Percentiles rank a stretch among this genome's conserved stretches.
Conservation (phyloP, 2,888 invertebrate species). For the Pinctada fucata region DNA sequence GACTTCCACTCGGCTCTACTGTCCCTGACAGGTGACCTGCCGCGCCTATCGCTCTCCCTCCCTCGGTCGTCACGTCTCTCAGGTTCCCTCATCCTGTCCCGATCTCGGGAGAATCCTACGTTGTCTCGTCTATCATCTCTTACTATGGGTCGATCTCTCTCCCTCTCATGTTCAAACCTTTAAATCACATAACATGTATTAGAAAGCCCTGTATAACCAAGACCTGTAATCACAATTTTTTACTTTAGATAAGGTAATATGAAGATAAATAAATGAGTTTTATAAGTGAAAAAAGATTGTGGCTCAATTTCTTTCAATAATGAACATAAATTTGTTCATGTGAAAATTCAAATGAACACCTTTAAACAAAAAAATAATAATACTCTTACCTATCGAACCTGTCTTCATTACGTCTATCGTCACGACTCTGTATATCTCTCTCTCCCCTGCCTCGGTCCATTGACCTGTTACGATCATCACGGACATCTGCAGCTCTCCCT, state of each 20-base stretch:
- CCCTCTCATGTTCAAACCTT: slow-evolving; percentile 15
- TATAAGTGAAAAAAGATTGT: no score
- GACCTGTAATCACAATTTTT: no score
- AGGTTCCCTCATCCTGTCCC: slow-evolving; percentile 29
- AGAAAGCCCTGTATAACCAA: not conserved
- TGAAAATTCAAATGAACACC: not conserved
- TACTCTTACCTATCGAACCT: slow-evolving; percentile 43
- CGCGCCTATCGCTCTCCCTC: slow-evolving; percentile 38
- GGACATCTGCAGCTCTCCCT: slow-evolving; percentile 27
- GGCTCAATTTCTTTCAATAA: not conserved
- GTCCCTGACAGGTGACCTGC: slow-evolving; percentile 41
- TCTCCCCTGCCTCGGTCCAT: slow-evolving; percentile 49
- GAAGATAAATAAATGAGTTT: no score
- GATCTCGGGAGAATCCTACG: slow-evolving; percentile 38
- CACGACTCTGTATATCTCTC: slow-evolving; percentile 43
- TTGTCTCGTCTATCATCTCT: slow-evolving; percentile 46
- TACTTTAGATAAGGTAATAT: no score
- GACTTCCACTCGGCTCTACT: slow-evolving; percentile 53
- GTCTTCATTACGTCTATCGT: slow-evolving; percentile 40
- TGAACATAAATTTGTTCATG: not conserved
- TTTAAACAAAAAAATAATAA: not conserved
- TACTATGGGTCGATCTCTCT: slow-evolving; percentile 19
- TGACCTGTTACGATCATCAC: slow-evolving; percentile 22
- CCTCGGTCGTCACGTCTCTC: slow-evolving; percentile 42
- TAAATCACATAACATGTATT: not conserved